Conservation (phyloP, 1,140 invertebrate genomes). For the Pogonus chalceus region DNA sequence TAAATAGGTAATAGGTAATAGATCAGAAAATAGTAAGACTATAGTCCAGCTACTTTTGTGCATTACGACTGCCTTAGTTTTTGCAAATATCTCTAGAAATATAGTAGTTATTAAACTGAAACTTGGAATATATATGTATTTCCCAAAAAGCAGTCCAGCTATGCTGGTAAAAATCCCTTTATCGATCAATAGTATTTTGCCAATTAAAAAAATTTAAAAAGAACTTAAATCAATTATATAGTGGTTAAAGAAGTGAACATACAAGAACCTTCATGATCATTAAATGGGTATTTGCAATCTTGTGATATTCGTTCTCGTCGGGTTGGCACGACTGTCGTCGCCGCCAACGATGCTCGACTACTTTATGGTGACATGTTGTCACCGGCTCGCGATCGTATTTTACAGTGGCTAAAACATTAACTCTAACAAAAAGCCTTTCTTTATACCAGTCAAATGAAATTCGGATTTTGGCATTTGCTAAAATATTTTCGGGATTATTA, state of each 20-base stretch:
- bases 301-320: neutral
- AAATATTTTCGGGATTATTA: too few species aligned
- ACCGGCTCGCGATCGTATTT: neutral
- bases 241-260: neutral
- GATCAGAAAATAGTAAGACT: too few species aligned
- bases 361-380: neutral
- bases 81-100: too few species aligned
- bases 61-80: too few species aligned
- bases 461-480: too few species aligned
- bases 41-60: too few species aligned
- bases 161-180: too few species aligned
- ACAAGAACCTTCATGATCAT: neutral
- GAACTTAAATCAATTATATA: neutral
- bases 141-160: too few species aligned
- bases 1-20: too few species aligned
- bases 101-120: too few species aligned
- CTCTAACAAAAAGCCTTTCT: neutral
- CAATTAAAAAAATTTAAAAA: neutral
- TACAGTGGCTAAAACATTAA: neutral
- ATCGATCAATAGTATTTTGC: neutral
- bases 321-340: neutral
- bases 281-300: neutral
- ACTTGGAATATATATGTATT: too few species aligned
- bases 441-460: neutral
- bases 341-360: neutral